Evolutionary conservation across 2,888 invertebrate genomes (phyloP).

Genomic region (Drosophila meridionalis): DNA sequence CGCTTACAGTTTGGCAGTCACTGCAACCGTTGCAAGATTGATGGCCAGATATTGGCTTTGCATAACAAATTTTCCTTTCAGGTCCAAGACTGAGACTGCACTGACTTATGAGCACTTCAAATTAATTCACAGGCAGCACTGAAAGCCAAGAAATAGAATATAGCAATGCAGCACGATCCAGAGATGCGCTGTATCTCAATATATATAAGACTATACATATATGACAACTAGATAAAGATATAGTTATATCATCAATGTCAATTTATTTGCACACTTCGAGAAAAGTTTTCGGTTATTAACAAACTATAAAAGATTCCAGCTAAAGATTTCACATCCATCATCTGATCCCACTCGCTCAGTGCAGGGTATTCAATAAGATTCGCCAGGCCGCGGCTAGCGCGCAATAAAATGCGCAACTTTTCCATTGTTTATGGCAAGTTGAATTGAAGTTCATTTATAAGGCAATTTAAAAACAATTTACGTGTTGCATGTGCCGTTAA

Average conservation of each 20-base stretch:
- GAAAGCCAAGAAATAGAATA: constrained; percentile 4
- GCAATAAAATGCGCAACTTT: constrained; percentile 56
- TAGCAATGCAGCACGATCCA: neutral
- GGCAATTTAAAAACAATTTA: constrained; percentile 80
- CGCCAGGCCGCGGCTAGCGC: constrained; percentile 14
- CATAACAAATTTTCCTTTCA: constrained; percentile 50
- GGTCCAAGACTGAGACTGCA: constrained; percentile 24
- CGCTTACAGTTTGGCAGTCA: constrained; percentile 56
- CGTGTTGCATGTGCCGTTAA: constrained; percentile 80
- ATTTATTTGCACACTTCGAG: neutral
- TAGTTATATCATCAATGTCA: neutral
- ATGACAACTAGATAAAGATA: neutral
- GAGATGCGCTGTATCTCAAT: neutral
- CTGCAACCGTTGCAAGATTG: constrained; percentile 63
- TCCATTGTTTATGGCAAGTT: constrained; percentile 65
- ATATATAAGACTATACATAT: neutral
- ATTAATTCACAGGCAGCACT: constrained; percentile 62
- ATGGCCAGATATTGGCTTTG: constrained; percentile 72
- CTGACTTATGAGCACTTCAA: constrained; percentile 72
- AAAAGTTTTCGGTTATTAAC: neutral
- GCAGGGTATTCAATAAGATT: constrained; percentile 27
- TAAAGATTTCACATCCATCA: neutral
- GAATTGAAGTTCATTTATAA: constrained; percentile 78
- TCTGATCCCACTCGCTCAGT: neutral
- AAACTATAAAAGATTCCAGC: neutral